phyloP scores from a whole-genome alignment of 2,113 vertebrate species.

The Pterocles burchelli region DNA sequence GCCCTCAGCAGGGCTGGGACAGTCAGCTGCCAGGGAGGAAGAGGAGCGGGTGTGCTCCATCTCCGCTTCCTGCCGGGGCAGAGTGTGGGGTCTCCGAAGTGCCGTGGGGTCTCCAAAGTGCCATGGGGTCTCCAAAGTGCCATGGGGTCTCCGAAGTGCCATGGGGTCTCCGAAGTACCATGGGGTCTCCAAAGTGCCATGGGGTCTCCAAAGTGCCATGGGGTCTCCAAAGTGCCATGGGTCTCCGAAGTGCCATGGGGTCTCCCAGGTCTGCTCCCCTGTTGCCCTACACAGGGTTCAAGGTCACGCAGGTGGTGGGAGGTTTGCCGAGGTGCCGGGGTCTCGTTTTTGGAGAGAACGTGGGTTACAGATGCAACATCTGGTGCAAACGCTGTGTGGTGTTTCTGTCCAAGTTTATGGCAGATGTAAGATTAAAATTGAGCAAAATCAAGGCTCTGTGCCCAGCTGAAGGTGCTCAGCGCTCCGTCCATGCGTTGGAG shows the following conservation, averaged over 20 bases:
- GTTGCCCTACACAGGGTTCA: neutral
- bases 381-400: neutral
- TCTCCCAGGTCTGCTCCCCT: neutral
- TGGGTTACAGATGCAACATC: neutral
- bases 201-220: fast-evolving
- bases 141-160: too few relatives aligned
- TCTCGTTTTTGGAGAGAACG: neutral
- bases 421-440: neutral
- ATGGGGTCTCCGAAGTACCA: fast-evolving
- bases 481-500: neutral
- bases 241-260: too few relatives aligned
- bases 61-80: fast-evolving
- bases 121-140: neutral
- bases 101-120: fast-evolving
- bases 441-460: neutral
- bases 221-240: too few relatives aligned
- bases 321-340: fast-evolving
- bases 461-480: neutral
- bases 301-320: fast-evolving
- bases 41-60: neutral
- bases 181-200: too few relatives aligned
- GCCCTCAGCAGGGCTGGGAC: neutral
- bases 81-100: neutral
- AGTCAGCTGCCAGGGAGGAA: neutral
- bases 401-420: neutral